Conservation (phyloP, 2,797 vertebrate species). For the Meda fulgida region DNA sequence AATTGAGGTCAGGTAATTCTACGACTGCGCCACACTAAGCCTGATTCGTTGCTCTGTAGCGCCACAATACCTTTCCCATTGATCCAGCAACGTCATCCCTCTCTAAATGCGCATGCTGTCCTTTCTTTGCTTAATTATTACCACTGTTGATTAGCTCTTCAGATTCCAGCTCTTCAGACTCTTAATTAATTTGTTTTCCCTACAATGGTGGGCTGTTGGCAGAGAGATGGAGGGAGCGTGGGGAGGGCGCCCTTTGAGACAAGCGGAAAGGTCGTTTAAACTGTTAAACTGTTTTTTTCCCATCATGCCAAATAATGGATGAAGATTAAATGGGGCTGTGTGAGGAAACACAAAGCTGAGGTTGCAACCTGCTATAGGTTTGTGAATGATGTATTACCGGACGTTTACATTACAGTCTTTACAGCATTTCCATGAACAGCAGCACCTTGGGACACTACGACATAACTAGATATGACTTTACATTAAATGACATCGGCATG, state of each 20-base stretch:
- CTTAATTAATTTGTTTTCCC: slow-evolving; percentile 63
- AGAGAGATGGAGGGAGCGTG: slow-evolving; percentile 40
- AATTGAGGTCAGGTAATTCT: slow-evolving; percentile 16
- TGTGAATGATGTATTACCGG: neutral
- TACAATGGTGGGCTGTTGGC: slow-evolving; percentile 44
- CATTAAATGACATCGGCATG: neutral
- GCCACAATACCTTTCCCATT: slow-evolving; percentile 17
- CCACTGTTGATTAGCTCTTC: slow-evolving; percentile 61
- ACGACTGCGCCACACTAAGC: neutral
- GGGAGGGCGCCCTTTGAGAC: slow-evolving; percentile 66
- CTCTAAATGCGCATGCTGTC: slow-evolving; percentile 11
- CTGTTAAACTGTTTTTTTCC: slow-evolving; percentile 60
- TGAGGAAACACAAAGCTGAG: slow-evolving; percentile 32
- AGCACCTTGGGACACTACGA: neutral
- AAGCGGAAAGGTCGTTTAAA: slow-evolving; percentile 74
- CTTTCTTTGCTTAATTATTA: slow-evolving; percentile 62
- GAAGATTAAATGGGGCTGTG: slow-evolving; percentile 49
- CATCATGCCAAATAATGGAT: slow-evolving; percentile 59
- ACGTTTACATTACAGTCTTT: slow-evolving; percentile 2
- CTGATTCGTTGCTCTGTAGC: neutral
- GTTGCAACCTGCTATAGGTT: neutral
- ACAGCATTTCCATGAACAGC: slow-evolving; percentile 10
- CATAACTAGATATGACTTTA: neutral
- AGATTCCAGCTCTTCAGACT: slow-evolving; percentile 58
- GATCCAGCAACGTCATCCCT: slow-evolving; percentile 15